Evolutionary conservation across 2,888 invertebrate species (phyloP).

Genomic region (Apoderus coryli): DNA sequence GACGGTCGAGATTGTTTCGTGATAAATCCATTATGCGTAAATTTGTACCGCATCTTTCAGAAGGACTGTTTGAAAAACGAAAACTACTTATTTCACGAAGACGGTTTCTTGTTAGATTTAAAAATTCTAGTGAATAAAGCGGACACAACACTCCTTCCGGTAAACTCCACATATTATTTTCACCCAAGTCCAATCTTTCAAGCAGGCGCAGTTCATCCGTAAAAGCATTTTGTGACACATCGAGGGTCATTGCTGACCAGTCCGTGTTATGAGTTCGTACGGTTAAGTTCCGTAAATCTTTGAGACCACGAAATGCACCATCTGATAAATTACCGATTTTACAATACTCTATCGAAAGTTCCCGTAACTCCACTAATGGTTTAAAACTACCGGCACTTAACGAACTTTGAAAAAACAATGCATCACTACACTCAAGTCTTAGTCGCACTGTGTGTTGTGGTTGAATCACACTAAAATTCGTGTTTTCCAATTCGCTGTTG

Average conservation of each 20-base stretch:
- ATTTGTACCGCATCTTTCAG: conserved; percentile 55
- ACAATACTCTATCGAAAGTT: conserved; percentile 68
- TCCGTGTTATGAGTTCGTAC: conserved; percentile 72
- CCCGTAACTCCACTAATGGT: conserved; percentile 58
- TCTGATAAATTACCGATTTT: conserved; percentile 69
- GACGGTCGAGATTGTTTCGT: conserved; percentile 59
- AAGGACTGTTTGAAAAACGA: conserved; percentile 43
- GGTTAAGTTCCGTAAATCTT: conserved; percentile 63
- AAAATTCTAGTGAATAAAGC: conserved; percentile 54
- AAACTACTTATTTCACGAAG: conserved; percentile 61
- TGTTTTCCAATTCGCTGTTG: conserved; percentile 68
- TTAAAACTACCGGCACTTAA: conserved; percentile 63
- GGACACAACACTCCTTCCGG: conserved; percentile 66
- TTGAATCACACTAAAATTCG: conserved; percentile 71
- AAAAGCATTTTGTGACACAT: conserved; percentile 60
- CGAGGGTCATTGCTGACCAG: conserved; percentile 68
- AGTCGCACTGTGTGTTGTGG: conserved; percentile 64
- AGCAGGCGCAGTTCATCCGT: conserved; percentile 57
- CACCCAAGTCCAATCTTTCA: conserved; percentile 59
- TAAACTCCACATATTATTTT: conserved; percentile 68
- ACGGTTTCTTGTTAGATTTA: conserved; percentile 68
- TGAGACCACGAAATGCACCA: conserved; percentile 67
- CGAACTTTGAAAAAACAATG: conserved; percentile 66
- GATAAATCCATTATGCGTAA: conserved; percentile 59
- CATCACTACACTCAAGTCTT: conserved; percentile 66